Base-by-base conservation (phyloP, 2,113 vertebrate species). In the Planiliza haematocheilus region DNA sequence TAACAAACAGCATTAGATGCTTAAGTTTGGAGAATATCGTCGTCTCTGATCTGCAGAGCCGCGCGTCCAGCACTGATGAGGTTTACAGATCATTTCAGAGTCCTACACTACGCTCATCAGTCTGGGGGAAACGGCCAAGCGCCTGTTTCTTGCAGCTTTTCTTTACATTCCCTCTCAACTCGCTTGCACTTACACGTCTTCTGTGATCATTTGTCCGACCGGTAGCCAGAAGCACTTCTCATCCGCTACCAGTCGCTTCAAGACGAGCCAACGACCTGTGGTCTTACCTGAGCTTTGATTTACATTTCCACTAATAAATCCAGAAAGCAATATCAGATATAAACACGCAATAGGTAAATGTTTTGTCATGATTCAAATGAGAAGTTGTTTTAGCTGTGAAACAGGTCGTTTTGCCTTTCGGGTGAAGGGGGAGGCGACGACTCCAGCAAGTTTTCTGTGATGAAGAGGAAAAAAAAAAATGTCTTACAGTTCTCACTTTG, bases 281-380 rank as follows among this genome's bases (percentile, higher is more conserved):
- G 48, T 84, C 58, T 82, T 63, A 76, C 74, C 55, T 58, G 61
- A 70, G 71, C 53, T 86, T 70, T 52, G 62, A 52, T 70, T 76
- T 50, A 45, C 24, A 30, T 68, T 63, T 58, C 83, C 52, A 42
- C 49, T 48, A 70, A 71, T 81, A 69, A 70, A 58, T 52, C 64
- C 62, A 81, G 60, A 74, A 53, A 85, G 83, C 83, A 88, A 91
- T 86, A 86, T 64, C 61, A 43, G 34, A 81, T 45, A 38, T n/a
- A 20, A 56, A 85, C 58, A 55, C 42, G 72, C 82, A 75, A 73
- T 77, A 78, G 70, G 24, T 80, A 21, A 38, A 49, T 51, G 37
- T 64, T 64, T 37, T 49, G 42, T 72, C 7, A 10, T 20, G 18
- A 59, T 66, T 41, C 46, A 61, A 12, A 16, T 52, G 20, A 24